These are phyloP conservation scores for Scaptodrosophila latifasciaeformis DNA, from an alignment of 2,888 invertebrate species.

Conservation along the genomic window DNA sequence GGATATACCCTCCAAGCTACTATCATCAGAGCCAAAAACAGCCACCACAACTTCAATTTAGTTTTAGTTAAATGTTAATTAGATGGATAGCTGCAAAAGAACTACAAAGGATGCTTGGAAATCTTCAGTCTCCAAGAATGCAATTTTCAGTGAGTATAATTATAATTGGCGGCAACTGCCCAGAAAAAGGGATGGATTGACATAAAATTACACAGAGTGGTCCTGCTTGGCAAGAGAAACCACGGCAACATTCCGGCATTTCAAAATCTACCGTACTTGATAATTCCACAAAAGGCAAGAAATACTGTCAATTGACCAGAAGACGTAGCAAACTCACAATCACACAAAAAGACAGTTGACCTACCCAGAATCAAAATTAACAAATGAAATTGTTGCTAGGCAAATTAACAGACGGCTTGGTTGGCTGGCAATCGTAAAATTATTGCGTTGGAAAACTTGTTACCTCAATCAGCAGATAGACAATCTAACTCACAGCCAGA, in stretches of 20 bases:
- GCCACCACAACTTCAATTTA: slow-evolving; percentile 9
- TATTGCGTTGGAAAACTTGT: slow-evolving; percentile 52
- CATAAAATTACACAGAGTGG: too few relatives aligned
- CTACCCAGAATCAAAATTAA: slow-evolving; percentile 40
- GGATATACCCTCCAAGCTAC: slow-evolving; percentile 8
- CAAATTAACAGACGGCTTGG: slow-evolving; percentile 38
- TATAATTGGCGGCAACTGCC: slow-evolving; percentile 42
- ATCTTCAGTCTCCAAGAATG: too few relatives aligned
- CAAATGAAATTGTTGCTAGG: slow-evolving; percentile 44
- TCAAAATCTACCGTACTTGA: too few relatives aligned
- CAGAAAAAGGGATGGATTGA: too few relatives aligned
- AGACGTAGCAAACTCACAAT: too few relatives aligned
- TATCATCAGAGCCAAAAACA: not conserved
- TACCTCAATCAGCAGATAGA: slow-evolving; percentile 54
- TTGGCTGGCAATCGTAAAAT: slow-evolving; percentile 34
- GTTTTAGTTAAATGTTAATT: slow-evolving; percentile 41
- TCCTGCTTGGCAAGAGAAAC: too few relatives aligned
- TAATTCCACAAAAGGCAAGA: too few relatives aligned
- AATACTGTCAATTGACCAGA: not conserved
- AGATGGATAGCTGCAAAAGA: slow-evolving; percentile 44
- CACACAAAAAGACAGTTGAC: too few relatives aligned
- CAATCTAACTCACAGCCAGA: slow-evolving; percentile 6
- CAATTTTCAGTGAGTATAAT: slow-evolving; percentile 34
- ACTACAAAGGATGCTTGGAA: too few relatives aligned
- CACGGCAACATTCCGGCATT: too few relatives aligned